Conservation (phyloP, 2,113 vertebrate species). For the Hyaena hyaena region DNA sequence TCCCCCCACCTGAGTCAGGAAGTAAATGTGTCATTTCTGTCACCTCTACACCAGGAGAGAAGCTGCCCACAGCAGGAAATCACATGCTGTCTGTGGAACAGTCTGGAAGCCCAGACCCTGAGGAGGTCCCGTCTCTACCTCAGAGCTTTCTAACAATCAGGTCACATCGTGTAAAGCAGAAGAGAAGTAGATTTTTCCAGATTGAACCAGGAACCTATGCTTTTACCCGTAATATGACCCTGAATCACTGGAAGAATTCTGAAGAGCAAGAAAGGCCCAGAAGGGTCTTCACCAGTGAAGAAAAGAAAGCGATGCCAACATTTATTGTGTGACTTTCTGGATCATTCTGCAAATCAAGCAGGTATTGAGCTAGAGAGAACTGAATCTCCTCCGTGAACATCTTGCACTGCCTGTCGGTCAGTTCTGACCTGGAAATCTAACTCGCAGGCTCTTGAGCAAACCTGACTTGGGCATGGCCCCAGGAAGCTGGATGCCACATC, state of each 20-base stretch:
- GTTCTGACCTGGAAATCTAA: neutral
- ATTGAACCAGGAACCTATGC: neutral
- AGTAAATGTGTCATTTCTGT: too few relatives aligned
- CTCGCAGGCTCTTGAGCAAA: neutral
- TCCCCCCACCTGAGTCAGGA: neutral
- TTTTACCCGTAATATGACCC: neutral
- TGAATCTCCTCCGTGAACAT: neutral
- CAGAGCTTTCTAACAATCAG: neutral
- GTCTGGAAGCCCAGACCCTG: neutral
- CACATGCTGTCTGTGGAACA: too few relatives aligned
- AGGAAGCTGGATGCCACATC: neutral
- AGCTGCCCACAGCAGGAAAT: neutral
- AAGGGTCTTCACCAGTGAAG: neutral
- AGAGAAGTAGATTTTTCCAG: neutral
- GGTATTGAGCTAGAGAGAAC: neutral
- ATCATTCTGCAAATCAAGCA: neutral
- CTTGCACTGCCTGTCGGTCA: neutral
- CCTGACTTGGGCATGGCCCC: fast-evolving
- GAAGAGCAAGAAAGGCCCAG: neutral
- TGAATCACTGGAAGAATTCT: neutral
- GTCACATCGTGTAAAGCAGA: neutral
- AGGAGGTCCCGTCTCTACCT: too few relatives aligned
- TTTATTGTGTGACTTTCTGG: neutral
- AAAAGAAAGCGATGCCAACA: neutral
- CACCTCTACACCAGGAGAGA: neutral